Conservation (phyloP, 1,140 invertebrate species). For the Leptopilina clavipes region DNA sequence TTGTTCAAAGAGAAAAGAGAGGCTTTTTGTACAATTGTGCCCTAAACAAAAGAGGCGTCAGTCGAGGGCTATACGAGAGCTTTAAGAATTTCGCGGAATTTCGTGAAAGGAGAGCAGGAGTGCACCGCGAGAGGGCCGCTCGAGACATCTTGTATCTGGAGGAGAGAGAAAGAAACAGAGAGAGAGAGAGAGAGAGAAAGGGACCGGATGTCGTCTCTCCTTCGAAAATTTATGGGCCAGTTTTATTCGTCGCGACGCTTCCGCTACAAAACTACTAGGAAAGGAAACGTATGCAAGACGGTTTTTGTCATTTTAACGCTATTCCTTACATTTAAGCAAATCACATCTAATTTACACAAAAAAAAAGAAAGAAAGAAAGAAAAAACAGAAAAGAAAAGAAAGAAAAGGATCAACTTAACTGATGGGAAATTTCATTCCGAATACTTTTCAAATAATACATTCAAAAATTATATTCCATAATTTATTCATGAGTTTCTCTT, state of each 20-base stretch:
- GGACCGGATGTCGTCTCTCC: slow-evolving; percentile 22
- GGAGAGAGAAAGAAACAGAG: too few relatives aligned
- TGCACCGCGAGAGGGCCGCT: slow-evolving; percentile 21
- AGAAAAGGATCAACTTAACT: too few relatives aligned
- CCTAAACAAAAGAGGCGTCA: slow-evolving; percentile 31
- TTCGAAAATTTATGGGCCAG: slow-evolving; percentile 24
- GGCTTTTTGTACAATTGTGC: slow-evolving; percentile 2
- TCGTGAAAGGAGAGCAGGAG: slow-evolving; percentile 27
- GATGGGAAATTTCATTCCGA: too few relatives aligned
- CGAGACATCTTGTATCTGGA: slow-evolving; percentile 29
- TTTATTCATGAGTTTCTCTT: too few relatives aligned
- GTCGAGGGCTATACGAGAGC: neutral
- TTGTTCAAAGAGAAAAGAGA: slow-evolving; percentile 12
- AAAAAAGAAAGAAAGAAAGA: too few relatives aligned
- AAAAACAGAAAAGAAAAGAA: too few relatives aligned
- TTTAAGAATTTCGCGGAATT: slow-evolving; percentile 22
- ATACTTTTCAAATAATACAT: too few relatives aligned
- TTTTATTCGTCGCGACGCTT: slow-evolving; percentile 27
- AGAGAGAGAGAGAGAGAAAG: too few relatives aligned
- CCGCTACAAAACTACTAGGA: slow-evolving; percentile 15
- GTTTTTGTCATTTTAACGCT: neutral
- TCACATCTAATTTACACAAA: neutral
- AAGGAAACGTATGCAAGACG: too few relatives aligned
- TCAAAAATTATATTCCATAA: too few relatives aligned
- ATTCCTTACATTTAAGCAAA: neutral